phyloP scores from a whole-genome alignment of 2,888 invertebrate genomes.

The Parapristionchus giblindavisi region DNA sequence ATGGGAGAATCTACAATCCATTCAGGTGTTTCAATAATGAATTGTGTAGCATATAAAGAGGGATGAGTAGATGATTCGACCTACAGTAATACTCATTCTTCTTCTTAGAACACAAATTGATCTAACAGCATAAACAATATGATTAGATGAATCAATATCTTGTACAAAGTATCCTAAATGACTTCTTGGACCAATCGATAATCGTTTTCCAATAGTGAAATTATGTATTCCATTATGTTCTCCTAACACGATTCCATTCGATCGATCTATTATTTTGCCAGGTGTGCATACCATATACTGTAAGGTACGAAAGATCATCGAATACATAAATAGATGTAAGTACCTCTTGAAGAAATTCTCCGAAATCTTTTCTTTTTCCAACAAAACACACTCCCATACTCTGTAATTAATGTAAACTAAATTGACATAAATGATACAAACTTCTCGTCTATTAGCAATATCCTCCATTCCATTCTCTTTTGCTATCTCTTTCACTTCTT shows the following conservation, averaged over 20 bases:
- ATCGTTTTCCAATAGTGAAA: constrained; percentile 91
- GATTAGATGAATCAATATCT: constrained; percentile 78
- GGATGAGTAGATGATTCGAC: constrained; percentile 59
- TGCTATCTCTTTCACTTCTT: constrained; percentile 78
- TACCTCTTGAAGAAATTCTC: constrained; percentile 80
- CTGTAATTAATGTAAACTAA: constrained; percentile 49
- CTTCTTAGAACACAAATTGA: not conserved
- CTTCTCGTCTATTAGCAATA: constrained; percentile 60
- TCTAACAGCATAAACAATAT: constrained; percentile 82
- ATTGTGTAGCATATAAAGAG: constrained; percentile 52
- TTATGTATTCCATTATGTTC: constrained; percentile 83
- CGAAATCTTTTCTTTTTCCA: constrained; percentile 83
- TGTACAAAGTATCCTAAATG: constrained; percentile 80
- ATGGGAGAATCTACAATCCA: constrained; percentile 49
- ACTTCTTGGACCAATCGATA: constrained; percentile 75
- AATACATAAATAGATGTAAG: constrained; percentile 71
- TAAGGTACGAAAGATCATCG: not conserved
- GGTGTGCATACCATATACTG: constrained; percentile 84
- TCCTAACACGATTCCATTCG: constrained; percentile 81
- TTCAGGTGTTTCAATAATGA: constrained; percentile 49
- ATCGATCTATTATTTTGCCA: constrained; percentile 85
- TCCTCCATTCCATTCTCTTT: constrained; percentile 50
- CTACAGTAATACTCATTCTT: constrained; percentile 46
- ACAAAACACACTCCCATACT: constrained; percentile 90
- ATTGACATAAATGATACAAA: constrained; percentile 35